Percentiles rank a stretch among this genome's conserved stretches.
Evolutionary conservation across 2,888 invertebrate genomes (phyloP).

Genomic region (Ecliptopera silaceata): DNA sequence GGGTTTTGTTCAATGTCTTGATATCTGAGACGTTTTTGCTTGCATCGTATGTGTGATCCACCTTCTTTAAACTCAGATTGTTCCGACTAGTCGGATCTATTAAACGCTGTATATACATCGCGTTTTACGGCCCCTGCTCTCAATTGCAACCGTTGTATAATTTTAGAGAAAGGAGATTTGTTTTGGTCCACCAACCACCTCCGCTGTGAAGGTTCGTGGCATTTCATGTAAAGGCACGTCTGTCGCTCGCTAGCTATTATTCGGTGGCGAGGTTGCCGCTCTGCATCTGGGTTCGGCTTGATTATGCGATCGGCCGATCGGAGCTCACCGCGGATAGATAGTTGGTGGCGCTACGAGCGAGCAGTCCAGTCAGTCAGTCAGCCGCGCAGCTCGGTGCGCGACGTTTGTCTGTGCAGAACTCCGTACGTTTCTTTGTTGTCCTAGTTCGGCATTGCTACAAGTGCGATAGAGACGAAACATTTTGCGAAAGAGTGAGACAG

Average conservation of each 20-base stretch:
- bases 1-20: not conserved
- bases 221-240: slow-evolving; percentile 73
- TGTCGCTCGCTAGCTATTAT: slow-evolving; percentile 69
- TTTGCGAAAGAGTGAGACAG: slow-evolving; percentile 55
- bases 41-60: not conserved
- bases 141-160: slow-evolving; percentile 74
- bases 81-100: not conserved
- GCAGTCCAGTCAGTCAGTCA: slow-evolving; percentile 69
- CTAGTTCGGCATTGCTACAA: slow-evolving; percentile 43
- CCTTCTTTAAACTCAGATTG: not conserved
- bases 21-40: not conserved
- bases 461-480: slow-evolving; percentile 64
- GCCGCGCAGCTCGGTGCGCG: slow-evolving; percentile 82
- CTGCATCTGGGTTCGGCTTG: slow-evolving; percentile 56
- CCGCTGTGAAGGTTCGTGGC: slow-evolving; percentile 68
- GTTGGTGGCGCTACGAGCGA: slow-evolving; percentile 50
- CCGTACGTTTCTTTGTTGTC: slow-evolving; percentile 61
- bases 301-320: slow-evolving; percentile 52
- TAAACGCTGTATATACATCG: not conserved
- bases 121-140: slow-evolving; percentile 49
- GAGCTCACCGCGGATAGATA: slow-evolving; percentile 50
- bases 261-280: slow-evolving; percentile 75
- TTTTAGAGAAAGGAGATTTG: slow-evolving; percentile 82
- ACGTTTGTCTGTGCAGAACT: slow-evolving; percentile 77
- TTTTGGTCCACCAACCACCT: slow-evolving; percentile 79